These are phyloP conservation scores for Mus musculus DNA, from an alignment of 2,113 vertebrate genomes.

Conservation along the genomic window DNA sequence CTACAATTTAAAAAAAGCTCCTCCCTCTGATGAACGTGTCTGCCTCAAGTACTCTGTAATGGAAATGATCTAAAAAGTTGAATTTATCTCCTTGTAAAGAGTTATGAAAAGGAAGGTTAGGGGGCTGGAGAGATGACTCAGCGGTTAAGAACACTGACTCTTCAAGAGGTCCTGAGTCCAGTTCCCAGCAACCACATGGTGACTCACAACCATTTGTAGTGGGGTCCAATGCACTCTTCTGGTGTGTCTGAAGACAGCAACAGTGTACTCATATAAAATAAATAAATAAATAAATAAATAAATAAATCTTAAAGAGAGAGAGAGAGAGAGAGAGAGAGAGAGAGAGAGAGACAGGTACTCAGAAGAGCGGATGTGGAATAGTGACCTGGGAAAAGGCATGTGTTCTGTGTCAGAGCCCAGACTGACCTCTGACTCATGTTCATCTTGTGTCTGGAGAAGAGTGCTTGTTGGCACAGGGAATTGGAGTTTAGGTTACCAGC, in stretches of 20 bases:
- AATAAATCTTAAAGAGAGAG: too few relatives aligned
- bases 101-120: background rate
- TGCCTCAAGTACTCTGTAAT: background rate
- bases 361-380: background rate
- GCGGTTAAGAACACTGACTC: too few relatives aligned
- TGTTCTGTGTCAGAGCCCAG: background rate
- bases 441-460: background rate
- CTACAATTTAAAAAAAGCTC: background rate
- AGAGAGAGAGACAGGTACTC: background rate
- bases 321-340: too few relatives aligned
- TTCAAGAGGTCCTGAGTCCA: too few relatives aligned
- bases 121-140: too few relatives aligned
- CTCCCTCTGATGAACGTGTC: background rate
- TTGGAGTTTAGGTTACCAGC: background rate
- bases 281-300: too few relatives aligned
- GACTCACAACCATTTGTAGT: too few relatives aligned
- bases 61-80: slow-evolving; percentile 32
- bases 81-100: slow-evolving; percentile 39
- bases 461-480: background rate
- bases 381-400: background rate
- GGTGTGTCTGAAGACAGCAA: too few relatives aligned
- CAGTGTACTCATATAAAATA: too few relatives aligned
- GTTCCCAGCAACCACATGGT: too few relatives aligned
- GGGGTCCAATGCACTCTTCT: too few relatives aligned
- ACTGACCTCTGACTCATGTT: background rate